Percentiles rank a stretch among this genome's conserved stretches.
phyloP scores from a whole-genome alignment of 2,888 invertebrate genomes.

The Tachina grossa region DNA sequence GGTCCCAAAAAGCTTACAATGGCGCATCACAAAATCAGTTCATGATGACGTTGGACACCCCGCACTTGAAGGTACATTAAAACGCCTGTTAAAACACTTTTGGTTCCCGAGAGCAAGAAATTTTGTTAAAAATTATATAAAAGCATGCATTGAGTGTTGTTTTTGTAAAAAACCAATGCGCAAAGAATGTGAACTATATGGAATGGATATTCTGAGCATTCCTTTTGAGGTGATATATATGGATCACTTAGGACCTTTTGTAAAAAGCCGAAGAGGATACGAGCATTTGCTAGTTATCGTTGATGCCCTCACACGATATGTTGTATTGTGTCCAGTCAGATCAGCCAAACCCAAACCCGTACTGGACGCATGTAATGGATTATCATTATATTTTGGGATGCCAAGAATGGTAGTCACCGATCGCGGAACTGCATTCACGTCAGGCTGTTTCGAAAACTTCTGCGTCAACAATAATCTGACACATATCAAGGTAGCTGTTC shows the following conservation, averaged over 20 bases:
- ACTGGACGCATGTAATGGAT: constrained; percentile 34
- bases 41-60: constrained; percentile 65
- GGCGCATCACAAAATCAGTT: constrained; percentile 54
- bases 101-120: constrained; percentile 38
- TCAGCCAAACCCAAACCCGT: constrained; percentile 65
- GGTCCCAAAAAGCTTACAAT: constrained; percentile 27
- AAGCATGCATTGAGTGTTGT: constrained; percentile 47
- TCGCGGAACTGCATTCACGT: constrained; percentile 61
- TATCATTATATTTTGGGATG: constrained; percentile 54
- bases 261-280: constrained; percentile 52
- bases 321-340: constrained; percentile 44
- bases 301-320: constrained; percentile 57
- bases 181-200: constrained; percentile 33
- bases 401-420: constrained; percentile 51
- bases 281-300: constrained; percentile 54
- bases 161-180: constrained; percentile 23
- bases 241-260: constrained; percentile 45
- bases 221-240: not conserved
- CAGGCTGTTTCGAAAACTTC: constrained; percentile 29
- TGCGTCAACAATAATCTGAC: not conserved
- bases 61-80: constrained; percentile 35
- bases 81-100: not conserved
- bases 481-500: constrained; percentile 23
- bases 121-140: constrained; percentile 41
- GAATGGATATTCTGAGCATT: constrained; percentile 26